Base-by-base conservation (phyloP, 1,140 invertebrate species). In the Xylocopa sonorina region DNA sequence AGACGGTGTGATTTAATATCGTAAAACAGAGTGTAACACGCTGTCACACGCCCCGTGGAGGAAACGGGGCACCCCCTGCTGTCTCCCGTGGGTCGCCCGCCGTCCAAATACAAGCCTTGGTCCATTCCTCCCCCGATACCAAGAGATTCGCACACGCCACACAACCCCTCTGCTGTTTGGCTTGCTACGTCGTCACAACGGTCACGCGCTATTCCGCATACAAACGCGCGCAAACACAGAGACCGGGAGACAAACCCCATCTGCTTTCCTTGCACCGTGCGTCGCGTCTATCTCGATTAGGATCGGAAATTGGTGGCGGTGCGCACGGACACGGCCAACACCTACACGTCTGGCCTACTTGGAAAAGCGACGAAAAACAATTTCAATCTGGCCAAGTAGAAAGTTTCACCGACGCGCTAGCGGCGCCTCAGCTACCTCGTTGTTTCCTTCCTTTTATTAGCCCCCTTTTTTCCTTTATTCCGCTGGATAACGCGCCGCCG, bases 1-100 rank as follows among this genome's bases (percentile, higher is more conserved):
- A 18, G 32, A 21, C 58, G 72, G 74, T 62, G 78, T 86, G 88
- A 89, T 89, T 88, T 87, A 87, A 89, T 88, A 88, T 89, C 82
- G 83, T 84, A 83, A 83, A 85, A 88, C 84, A 81, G 81, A 58
- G 76, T 79, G 87, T 82, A 83, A 88, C 87, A 81, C 78, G 62
- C 72, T 80, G 87, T 85, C 83, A 87, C 84, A 83, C 64, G 76
- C 86, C 66, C 69, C 48, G 29, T 41, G 46, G 43, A 34, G 10
- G 7, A 21, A 43, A 34, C 29, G 72, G 55, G 43, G 62, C 7
- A 81, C 41, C n/a, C 50, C 80, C 82, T 7, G 41, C 41, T 48
- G 69, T 55, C 71, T 50, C 53, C 38, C 43, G 38, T 53, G 53
- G 69, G 43, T n/a, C 34, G 34, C 48, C n/a, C 24, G 1, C 48